Conservation (phyloP, 2,797 vertebrate species). For the Phrynocephalus forsythii region DNA sequence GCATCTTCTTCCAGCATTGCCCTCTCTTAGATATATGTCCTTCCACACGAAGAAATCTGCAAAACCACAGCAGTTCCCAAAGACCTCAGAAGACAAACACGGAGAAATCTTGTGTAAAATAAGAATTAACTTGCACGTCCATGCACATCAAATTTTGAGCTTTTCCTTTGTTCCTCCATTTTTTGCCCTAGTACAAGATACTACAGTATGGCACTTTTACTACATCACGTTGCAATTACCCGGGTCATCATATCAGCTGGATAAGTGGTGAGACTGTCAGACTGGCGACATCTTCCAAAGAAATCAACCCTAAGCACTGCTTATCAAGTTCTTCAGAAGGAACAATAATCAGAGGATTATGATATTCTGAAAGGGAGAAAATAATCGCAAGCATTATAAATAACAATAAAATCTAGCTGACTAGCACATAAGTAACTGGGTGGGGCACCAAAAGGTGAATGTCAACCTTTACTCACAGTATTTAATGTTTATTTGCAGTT, state of each 20-base stretch:
- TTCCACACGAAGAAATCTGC: no score
- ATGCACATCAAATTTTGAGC: background rate
- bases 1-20: no score
- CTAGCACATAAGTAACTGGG: background rate
- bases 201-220: background rate
- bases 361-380: background rate
- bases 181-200: constrained; percentile 11
- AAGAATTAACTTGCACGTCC: background rate
- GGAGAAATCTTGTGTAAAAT: no score
- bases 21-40: no score
- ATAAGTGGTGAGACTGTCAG: constrained; percentile 32
- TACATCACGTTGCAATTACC: background rate
- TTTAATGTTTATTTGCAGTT: constrained; percentile 59
- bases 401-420: constrained; percentile 23
- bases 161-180: constrained; percentile 20
- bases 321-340: constrained; percentile 3
- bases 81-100: no score
- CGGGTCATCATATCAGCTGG: constrained; percentile 36
- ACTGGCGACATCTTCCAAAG: constrained; percentile 7
- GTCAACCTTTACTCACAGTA: constrained; percentile 49
- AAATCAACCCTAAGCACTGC: background rate
- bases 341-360: constrained; percentile 2
- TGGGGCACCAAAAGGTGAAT: constrained; percentile 28
- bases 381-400: constrained; percentile 55
- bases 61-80: no score